phyloP scores from a whole-genome alignment of 2,797 vertebrate species.

The Poecilia gillii region DNA sequence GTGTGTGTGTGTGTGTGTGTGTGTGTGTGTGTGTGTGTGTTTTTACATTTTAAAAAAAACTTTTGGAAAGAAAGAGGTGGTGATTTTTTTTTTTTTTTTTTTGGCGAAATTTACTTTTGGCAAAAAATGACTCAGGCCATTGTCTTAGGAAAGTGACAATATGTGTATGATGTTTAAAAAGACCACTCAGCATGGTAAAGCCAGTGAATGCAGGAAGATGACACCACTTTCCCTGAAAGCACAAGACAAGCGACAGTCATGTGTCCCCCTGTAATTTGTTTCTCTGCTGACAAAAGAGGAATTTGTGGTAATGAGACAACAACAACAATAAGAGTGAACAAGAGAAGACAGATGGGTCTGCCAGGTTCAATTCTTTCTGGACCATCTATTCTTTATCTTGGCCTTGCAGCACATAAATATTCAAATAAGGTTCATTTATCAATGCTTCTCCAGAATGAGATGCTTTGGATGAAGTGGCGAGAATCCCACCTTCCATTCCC shows the following conservation, averaged over 20 bases:
- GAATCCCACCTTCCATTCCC: conserved; percentile 40
- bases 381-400: conserved; percentile 88
- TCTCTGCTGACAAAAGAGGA: conserved; percentile 73
- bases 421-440: conserved; percentile 80
- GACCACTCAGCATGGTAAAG: conserved; percentile 61
- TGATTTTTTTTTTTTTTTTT: no score
- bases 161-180: conserved; percentile 52
- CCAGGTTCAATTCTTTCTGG: conserved; percentile 84
- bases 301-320: conserved; percentile 80
- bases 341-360: conserved; percentile 86
- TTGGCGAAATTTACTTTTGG: no score
- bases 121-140: background rate
- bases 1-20: no score
- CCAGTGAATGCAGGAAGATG: conserved; percentile 64
- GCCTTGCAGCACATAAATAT: conserved; percentile 77
- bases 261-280: conserved; percentile 73
- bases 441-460: conserved; percentile 69
- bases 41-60: no score
- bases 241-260: conserved; percentile 70
- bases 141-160: conserved; percentile 14
- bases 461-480: conserved; percentile 67
- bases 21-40: no score
- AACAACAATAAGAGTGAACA: conserved; percentile 73
- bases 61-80: no score
- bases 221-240: conserved; percentile 69